Conservation (phyloP, 2,888 invertebrate genomes). For the Diarsia dahlii region DNA sequence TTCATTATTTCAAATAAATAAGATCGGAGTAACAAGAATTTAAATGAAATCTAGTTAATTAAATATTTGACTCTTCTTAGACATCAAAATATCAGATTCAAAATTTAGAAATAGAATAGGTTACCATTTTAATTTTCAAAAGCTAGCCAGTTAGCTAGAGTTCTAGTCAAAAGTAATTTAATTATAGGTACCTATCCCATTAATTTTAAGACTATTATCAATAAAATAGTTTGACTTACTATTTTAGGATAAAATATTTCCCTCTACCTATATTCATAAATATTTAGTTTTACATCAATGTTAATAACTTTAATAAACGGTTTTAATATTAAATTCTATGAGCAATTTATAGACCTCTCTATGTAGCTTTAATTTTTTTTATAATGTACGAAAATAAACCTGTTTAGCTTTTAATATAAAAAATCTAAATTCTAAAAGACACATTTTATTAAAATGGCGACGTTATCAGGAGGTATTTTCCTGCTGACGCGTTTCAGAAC, state of each 20-base stretch:
- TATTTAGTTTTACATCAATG: not conserved
- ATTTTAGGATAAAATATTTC: not conserved
- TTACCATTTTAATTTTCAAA: not conserved
- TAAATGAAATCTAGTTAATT: not conserved
- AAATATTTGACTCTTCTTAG: not conserved
- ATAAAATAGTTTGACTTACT: not conserved
- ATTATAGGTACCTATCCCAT: too few species aligned
- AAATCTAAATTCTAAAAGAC: conserved; percentile 7
- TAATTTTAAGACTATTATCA: not conserved
- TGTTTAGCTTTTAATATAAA: conserved; percentile 10
- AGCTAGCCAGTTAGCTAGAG: too few species aligned
- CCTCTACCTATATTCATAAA: not conserved
- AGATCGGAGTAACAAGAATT: not conserved
- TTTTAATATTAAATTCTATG: not conserved
- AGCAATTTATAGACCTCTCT: conserved; percentile 1
- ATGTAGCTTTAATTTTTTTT: not conserved
- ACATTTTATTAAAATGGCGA: not conserved
- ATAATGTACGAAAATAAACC: conserved; percentile 7
- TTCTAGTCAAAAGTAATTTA: not conserved
- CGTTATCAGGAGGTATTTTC: not conserved
- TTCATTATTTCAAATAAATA: not conserved
- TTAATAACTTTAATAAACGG: conserved; percentile 3
- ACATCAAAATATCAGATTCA: conserved; percentile 3
- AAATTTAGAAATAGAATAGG: not conserved
- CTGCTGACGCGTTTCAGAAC: not conserved